Evolutionary conservation across 2,797 vertebrate genomes (phyloP), one percentile per base, ranked within the genome.

Genomic region (Pseudochirops corinnae): DNA sequence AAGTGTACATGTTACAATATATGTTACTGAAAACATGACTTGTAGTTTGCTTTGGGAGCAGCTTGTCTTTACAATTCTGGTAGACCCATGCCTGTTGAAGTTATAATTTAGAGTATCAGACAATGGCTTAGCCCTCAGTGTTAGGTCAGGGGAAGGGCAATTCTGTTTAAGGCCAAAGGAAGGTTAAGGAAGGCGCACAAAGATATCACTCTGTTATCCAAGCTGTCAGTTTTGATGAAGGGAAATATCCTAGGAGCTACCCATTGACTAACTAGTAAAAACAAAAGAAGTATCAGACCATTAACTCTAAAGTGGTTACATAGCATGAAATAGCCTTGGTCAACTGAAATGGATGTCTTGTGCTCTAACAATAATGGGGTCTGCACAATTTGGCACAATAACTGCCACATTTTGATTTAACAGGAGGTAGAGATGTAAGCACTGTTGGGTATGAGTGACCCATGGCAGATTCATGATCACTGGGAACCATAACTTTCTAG

Each of bases 301-400:
- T 13, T 4, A 50, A 74, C 33, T 21, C 21, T 14, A 55, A 28
- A 2, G 21, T 9, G 31, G 62, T 0, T 13, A 0, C 67, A 3
- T 3, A 18, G 6, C 5, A 0, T 3, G 46, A 39, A 14, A 18
- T 31, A 6, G 55, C 12, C n/a, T 74, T 93, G 31, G 28, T 91
- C 24, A 53, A 29, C 33, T 26, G 33, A 31, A 58, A 0, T 0
- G 4, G 55, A 9, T 1, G 16, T 14, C 91, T 56, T 14, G 24
- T 33, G 56, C 29, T 94, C n/a, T 57, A 7, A 5, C 4, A 55
- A 55, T 39, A 55, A 82, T 0, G 1, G 9, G 1, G 3, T 90
- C 26, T 39, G 52, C 93, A 10, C 0, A 16, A 5, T 26, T 6
- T 0, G 0, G 16, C n/a, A n/a, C 2, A 0, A 5, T 58, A 91